Evolutionary conservation across 2,113 vertebrate genomes (phyloP).

Genomic region (Choloepus hoffmanni): DNA sequence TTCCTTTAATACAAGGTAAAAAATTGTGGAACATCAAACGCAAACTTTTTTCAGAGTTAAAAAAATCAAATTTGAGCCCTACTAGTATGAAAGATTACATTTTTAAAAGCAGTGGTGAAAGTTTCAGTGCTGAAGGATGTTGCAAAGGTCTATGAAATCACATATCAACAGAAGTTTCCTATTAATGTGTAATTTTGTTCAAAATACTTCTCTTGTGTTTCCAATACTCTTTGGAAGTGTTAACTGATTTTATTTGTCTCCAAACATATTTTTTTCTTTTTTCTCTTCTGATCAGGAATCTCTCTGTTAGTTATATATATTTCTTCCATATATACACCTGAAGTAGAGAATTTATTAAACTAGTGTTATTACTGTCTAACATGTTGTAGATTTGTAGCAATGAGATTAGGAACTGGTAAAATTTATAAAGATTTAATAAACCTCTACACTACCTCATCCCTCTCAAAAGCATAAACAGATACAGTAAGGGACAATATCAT

Average conservation of each 20-base stretch:
- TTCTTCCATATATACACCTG: not conserved
- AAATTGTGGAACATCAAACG: not conserved
- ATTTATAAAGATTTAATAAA: not conserved
- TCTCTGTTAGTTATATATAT: conserved; percentile 3
- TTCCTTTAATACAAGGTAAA: not conserved
- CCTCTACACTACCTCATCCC: not conserved
- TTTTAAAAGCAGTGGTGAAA: not conserved
- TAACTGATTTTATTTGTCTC: not conserved
- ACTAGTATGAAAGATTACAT: not conserved
- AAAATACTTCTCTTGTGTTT: conserved; percentile 18
- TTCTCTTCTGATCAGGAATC: not conserved
- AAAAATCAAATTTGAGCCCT: not conserved
- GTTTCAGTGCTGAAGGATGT: not conserved
- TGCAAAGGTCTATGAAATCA: not conserved
- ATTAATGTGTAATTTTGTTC: not conserved
- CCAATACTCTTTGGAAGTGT: not conserved
- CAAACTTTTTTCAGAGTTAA: not conserved
- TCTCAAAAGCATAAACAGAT: not conserved
- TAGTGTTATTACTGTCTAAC: not conserved
- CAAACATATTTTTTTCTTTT: not conserved
- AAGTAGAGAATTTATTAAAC: conserved; percentile 15
- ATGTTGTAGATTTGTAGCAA: not conserved
- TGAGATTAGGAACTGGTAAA: not conserved
- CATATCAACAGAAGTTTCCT: not conserved
- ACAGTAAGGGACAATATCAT: not conserved